phyloP scores from a whole-genome alignment of 2,797 vertebrate genomes.

The Helarctos malayanus region DNA sequence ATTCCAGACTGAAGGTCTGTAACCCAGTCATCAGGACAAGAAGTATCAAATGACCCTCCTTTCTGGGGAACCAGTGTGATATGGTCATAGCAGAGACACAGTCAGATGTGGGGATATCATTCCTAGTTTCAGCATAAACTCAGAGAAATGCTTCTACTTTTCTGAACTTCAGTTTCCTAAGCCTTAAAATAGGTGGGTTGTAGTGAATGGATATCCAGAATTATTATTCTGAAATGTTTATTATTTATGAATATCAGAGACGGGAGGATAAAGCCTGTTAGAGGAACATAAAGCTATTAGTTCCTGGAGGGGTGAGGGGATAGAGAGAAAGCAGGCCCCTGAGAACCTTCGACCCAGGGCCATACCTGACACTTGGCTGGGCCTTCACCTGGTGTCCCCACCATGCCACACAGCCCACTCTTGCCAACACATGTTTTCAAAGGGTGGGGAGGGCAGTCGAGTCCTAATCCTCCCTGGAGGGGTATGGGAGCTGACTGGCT shows the following conservation, averaged over 20 bases:
- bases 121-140: not conserved
- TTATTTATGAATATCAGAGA: not conserved
- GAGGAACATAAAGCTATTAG: not conserved
- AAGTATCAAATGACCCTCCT: rapidly evolving
- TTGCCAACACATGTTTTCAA: not conserved
- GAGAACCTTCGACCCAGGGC: not conserved
- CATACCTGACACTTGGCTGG: not conserved
- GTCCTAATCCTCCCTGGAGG: not conserved
- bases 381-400: not conserved
- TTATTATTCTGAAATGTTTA: not conserved
- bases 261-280: not conserved
- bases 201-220: not conserved
- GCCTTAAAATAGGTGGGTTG: not conserved
- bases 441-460: not conserved
- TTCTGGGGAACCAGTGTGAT: not conserved
- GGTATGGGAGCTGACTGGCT: not conserved
- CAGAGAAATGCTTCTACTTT: not conserved
- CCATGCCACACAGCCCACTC: too few relatives aligned
- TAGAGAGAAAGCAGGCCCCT: not conserved
- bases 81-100: not conserved
- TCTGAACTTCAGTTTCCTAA: not conserved
- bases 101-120: too few relatives aligned
- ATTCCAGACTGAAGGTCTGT: not conserved
- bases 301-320: not conserved
- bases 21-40: not conserved